Conservation (phyloP, 2,888 invertebrate genomes). For the Microchrysa polita region DNA sequence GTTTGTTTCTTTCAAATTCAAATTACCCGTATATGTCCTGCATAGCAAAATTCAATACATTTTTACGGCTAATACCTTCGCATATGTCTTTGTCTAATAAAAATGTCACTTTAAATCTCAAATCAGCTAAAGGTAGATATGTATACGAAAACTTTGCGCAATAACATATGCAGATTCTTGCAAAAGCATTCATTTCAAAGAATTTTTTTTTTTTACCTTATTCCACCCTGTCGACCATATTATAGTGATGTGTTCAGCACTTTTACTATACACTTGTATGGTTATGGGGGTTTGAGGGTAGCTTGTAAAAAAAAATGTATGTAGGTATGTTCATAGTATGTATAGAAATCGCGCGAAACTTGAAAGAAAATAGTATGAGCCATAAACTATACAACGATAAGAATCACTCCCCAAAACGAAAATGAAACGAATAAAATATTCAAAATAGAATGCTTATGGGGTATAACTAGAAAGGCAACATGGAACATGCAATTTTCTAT, state of each 20-base stretch:
- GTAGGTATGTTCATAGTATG: too few relatives aligned
- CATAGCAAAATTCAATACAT: not conserved
- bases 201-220: conserved; percentile 31
- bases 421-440: conserved; percentile 44
- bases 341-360: not conserved
- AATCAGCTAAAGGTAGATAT: conserved; percentile 22
- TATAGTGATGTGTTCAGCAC: not conserved
- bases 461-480: conserved; percentile 40
- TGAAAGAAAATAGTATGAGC: conserved; percentile 42
- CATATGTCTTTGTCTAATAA: conserved; percentile 34
- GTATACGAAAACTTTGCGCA: conserved; percentile 26
- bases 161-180: conserved; percentile 24
- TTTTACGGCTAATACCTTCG: not conserved
- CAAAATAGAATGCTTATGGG: conserved; percentile 37
- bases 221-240: conserved; percentile 8
- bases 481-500: conserved; percentile 48
- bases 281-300: not conserved
- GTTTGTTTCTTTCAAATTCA: too few relatives aligned
- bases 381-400: conserved; percentile 48
- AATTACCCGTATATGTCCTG: too few relatives aligned
- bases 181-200: conserved; percentile 31
- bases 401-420: conserved; percentile 41
- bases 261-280: not conserved
- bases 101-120: conserved; percentile 38
- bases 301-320: conserved; percentile 7